Evolutionary conservation across 2,888 invertebrate genomes (phyloP).

Genomic region (Eupithecia subumbrata): DNA sequence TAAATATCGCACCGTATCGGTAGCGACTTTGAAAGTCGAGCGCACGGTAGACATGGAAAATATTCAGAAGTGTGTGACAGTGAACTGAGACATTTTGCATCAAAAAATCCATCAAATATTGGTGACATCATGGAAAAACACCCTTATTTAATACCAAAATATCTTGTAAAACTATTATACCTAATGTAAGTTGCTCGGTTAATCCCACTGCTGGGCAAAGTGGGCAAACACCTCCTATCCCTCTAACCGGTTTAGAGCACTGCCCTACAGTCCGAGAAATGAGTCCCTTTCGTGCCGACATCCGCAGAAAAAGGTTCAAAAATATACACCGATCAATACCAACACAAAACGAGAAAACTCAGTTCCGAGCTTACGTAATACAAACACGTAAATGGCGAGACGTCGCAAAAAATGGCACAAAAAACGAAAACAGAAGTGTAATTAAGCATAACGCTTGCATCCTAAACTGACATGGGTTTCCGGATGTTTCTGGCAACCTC

Average conservation of each 20-base stretch:
- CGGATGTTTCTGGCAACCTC: slow-evolving; percentile 62
- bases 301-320: not conserved
- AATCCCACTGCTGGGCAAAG: not conserved
- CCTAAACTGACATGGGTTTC: slow-evolving; percentile 52
- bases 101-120: not conserved
- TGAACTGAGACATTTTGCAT: not conserved
- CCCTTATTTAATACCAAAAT: not conserved
- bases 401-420: slow-evolving; percentile 19
- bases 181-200: not conserved
- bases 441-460: slow-evolving; percentile 29
- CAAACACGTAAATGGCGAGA: not conserved
- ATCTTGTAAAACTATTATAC: not conserved
- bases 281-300: not conserved
- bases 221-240: not conserved
- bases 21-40: slow-evolving; percentile 16
- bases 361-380: not conserved
- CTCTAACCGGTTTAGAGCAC: not conserved
- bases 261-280: not conserved
- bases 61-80: not conserved
- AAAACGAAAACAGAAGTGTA: slow-evolving; percentile 26
- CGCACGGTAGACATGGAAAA: not conserved
- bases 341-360: not conserved
- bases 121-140: not conserved
- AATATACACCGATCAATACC: not conserved
- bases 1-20: not conserved